Conservation (phyloP, 2,113 vertebrate genomes). For the Rafetus swinhoei region DNA sequence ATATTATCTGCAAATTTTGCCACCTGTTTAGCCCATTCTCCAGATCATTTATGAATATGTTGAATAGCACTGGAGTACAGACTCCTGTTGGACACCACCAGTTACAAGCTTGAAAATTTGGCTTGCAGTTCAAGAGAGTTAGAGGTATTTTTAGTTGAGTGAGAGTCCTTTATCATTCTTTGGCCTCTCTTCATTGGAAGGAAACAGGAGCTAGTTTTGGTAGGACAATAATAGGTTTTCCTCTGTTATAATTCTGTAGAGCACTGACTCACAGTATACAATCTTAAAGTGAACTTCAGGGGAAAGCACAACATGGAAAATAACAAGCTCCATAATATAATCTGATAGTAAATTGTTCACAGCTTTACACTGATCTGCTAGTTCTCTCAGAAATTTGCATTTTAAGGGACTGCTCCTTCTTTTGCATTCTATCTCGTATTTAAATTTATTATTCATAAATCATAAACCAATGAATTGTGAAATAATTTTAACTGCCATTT, state of each 20-base stretch:
- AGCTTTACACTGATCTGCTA: neutral
- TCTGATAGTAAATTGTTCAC: constrained; percentile 18
- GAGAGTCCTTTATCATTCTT: neutral
- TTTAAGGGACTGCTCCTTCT: constrained; percentile 8
- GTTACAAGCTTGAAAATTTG: neutral
- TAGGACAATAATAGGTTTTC: neutral
- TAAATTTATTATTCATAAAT: constrained; percentile 20
- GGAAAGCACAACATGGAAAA: neutral
- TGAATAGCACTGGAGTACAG: too few species aligned
- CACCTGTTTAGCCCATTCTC: too few species aligned
- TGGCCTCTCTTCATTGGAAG: neutral
- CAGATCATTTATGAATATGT: too few species aligned
- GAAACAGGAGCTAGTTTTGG: neutral
- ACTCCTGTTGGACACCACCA: too few species aligned
- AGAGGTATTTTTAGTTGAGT: neutral
- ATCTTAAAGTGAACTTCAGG: neutral
- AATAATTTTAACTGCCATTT: neutral
- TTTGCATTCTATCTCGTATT: neutral
- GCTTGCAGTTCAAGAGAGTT: neutral
- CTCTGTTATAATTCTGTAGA: neutral
- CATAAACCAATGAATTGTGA: neutral
- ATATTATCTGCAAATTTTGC: too few species aligned
- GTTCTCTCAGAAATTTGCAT: constrained; percentile 21
- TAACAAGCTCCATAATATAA: neutral
- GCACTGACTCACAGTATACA: neutral